Conservation (phyloP, 2,797 vertebrate genomes). For the Urophycis tenuis region DNA sequence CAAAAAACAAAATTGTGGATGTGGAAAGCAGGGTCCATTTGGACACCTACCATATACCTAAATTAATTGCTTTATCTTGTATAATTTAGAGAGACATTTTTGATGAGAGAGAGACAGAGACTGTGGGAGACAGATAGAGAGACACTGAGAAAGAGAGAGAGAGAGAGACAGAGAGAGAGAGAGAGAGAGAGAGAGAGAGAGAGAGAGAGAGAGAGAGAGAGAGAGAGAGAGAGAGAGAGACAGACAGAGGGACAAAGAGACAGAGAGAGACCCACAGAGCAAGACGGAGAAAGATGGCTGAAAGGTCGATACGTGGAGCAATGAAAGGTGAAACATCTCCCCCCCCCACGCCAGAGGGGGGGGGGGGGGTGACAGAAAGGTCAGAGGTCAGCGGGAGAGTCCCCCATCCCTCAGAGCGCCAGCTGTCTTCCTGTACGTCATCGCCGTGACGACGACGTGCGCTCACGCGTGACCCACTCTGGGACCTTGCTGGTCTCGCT, state of each 20-base stretch:
- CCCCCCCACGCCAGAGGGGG: too few species aligned
- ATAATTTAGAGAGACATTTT: not conserved
- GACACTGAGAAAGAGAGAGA: not conserved
- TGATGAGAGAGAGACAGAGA: not conserved
- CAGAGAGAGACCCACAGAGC: not conserved
- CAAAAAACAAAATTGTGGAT: not conserved
- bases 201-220: not conserved
- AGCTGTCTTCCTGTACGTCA: not conserved
- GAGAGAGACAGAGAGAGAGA: not conserved
- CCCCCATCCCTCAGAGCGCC: not conserved
- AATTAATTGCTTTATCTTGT: constrained; percentile 10
- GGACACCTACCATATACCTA: not conserved
- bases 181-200: not conserved
- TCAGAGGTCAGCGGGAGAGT: not conserved
- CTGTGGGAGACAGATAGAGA: not conserved
- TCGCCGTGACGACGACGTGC: not conserved
- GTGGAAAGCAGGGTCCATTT: not conserved
- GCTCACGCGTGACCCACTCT: not conserved
- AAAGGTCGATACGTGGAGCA: not conserved
- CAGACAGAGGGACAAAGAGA: not conserved
- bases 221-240: not conserved
- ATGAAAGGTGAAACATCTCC: not conserved
- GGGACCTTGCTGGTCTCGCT: too few species aligned
- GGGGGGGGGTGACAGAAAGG: not conserved
- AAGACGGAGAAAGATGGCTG: not conserved